Evolutionary conservation across 2,888 invertebrate genomes (phyloP), one percentile per base, ranked within the genome.

Genomic region (Athalia rosae): DNA sequence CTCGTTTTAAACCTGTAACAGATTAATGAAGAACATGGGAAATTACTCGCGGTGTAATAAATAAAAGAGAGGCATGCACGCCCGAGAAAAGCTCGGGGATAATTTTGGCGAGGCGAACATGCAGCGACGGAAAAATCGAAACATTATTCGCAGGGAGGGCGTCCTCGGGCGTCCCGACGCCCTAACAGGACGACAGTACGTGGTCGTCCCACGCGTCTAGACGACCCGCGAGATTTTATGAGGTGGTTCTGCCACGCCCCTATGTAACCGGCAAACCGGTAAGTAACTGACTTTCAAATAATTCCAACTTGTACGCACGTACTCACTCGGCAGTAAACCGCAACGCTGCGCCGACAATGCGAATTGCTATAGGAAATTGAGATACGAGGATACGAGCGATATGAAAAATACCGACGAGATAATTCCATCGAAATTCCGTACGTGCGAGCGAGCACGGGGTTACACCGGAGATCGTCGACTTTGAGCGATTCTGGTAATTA

Each of bases 121-220:
- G 63, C 28, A 28, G 28, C 28, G 28, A 28, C 28, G 28, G 76
- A 45, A 67, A 67, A 78, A 78, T 61, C 76, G 77, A 59, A 41
- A 45, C 45, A 15, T 13, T 50, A 15, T 13, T 50, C 13, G 59
- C 48, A 45, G 61, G 28, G 61, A 66, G 64, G 61, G 67, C 64
- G 73, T 50, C n/a, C 76, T 13, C n/a, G 58, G 53, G 48, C 50
- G 50, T 53, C 66, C 48, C 43, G 56, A 56, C 64, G 74, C 71
- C 9, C 48, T 28, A 61, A 15, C 41, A 9, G 9, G n/a, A 58
- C 69, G 28, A 61, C 43, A 66, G 76, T n/a, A 58, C 48, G 64
- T n/a, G n/a, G n/a, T 50, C 78, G 76, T 79, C 85, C 85, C 84
- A 85, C 85, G 84, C 84, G 85, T 85, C 85, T 85, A 85, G 85